phyloP scores from a whole-genome alignment of 2,888 invertebrate species.

The Eurytoma californica region DNA sequence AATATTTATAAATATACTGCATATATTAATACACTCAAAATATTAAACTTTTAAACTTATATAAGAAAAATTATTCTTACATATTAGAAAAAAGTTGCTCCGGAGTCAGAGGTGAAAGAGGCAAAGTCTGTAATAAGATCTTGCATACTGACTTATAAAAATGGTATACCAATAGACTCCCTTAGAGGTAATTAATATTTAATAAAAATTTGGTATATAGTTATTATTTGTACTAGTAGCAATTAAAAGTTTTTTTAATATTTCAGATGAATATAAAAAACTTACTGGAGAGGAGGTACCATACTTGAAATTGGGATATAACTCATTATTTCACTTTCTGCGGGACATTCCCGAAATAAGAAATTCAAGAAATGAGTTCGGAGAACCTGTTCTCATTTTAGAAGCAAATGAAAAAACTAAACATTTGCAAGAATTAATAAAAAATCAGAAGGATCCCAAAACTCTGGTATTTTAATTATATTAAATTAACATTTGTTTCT shows the following conservation, averaged over 20 bases:
- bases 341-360: slow-evolving; percentile 33
- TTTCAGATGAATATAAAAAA: slow-evolving; percentile 22
- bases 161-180: background rate
- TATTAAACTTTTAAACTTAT: no score
- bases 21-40: no score
- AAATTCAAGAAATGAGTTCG: background rate
- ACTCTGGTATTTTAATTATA: background rate
- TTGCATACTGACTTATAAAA: slow-evolving; percentile 14
- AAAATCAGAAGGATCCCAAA: slow-evolving; percentile 28
- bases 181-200: slow-evolving; percentile 1
- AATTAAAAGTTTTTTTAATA: background rate
- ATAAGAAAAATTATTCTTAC: no score
- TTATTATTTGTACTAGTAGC: background rate
- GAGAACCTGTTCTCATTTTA: slow-evolving; percentile 11
- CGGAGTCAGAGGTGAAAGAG: background rate
- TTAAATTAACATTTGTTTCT: no score
- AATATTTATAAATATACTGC: no score
- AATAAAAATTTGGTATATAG: background rate
- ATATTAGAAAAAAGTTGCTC: background rate
- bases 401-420: background rate
- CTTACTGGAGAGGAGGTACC: slow-evolving; percentile 30
- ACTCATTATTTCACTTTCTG: slow-evolving; percentile 17
- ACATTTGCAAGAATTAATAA: slow-evolving; percentile 23
- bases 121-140: background rate
- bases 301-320: slow-evolving; percentile 25